Base-by-base conservation (phyloP, 1,140 invertebrate species). In the Euschistus heros region DNA sequence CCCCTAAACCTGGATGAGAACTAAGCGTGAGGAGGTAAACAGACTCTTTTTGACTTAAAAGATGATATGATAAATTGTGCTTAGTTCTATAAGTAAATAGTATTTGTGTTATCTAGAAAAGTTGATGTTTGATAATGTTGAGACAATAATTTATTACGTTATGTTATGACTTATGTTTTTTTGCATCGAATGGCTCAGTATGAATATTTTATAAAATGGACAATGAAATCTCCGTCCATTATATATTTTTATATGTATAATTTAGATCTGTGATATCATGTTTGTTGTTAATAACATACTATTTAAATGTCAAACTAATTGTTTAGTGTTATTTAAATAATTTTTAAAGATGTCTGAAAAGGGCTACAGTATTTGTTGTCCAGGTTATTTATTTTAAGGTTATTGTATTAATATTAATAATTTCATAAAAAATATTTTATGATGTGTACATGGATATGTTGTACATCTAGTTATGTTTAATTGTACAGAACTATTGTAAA, bases 221-320 rank as follows among this genome's bases (percentile, higher is more conserved):
- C 24, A 26, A 42, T 18, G 17, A 44, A 61, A 61, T 42, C n/a
- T 61, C 59, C 30, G 59, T 61, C 30, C 59, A 20, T 59, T 59
- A 20, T 22, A 33, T 61, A 61, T 61, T 61, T 61, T 61, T 61
- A 18, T 61, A 61, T 61, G 59, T 61, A 57, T 24, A 57, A 24
- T 61, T 61, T 61, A 61, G 59, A 30, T 42, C 59, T 61, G 59
- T 61, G 59, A 61, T 61, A 61, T 61, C 3, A 61, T 61, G 59
- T 61, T 61, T 44, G n/a, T 37, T 42, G 42, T 61, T 61, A 33
- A 37, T 44, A 33, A 18, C 18, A 22, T 59, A 59, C n/a, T 24
- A 44, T 42, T 22, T 54, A 54, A 54, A 54, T 54, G 18, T 54
- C 6, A 54, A 54, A 22, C 33, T 37, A 37, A 37, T 57, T 57